Percentiles rank a stretch among this genome's conserved stretches.
These are phyloP conservation scores for Lasioglossum zephyrum DNA, from an alignment of 2,888 invertebrate species.

Conservation along the genomic window DNA sequence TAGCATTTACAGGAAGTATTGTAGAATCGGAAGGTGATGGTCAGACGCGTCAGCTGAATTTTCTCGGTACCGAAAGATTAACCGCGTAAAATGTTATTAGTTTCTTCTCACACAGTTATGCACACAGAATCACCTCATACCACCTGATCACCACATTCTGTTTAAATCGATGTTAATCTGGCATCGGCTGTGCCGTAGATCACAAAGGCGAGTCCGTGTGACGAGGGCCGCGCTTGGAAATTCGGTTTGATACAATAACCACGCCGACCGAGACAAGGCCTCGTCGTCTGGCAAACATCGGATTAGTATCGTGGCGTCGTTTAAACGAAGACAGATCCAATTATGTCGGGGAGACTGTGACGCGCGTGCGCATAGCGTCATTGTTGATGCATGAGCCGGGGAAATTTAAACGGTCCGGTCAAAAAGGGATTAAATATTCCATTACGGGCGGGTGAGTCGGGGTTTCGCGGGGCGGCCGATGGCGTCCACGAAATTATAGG, in stretches of 20 bases:
- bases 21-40: neutral
- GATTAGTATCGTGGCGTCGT: neutral
- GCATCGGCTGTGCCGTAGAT: neutral
- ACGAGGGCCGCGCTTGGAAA: neutral
- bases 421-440: conserved; percentile 69
- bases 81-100: neutral
- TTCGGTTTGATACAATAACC: conserved; percentile 1
- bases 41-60: neutral
- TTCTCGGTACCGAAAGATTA: neutral
- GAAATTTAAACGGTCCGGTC: conserved; percentile 62
- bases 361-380: conserved; percentile 23
- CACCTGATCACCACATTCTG: neutral
- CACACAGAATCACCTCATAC: neutral
- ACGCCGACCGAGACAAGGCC: neutral
- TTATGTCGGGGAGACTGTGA: conserved; percentile 39
- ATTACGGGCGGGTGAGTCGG: conserved; percentile 52
- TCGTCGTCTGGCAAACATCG: neutral
- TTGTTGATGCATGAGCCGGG: conserved; percentile 55
- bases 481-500: conserved; percentile 35
- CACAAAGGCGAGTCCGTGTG: neutral
- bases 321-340: conserved; percentile 55
- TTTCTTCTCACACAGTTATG: neutral
- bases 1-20: neutral
- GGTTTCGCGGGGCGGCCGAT: conserved; percentile 17
- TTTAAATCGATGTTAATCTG: neutral